These are phyloP conservation scores for Trachelus iudaicus DNA, from an alignment of 2,888 invertebrate species.

Conservation along the genomic window DNA sequence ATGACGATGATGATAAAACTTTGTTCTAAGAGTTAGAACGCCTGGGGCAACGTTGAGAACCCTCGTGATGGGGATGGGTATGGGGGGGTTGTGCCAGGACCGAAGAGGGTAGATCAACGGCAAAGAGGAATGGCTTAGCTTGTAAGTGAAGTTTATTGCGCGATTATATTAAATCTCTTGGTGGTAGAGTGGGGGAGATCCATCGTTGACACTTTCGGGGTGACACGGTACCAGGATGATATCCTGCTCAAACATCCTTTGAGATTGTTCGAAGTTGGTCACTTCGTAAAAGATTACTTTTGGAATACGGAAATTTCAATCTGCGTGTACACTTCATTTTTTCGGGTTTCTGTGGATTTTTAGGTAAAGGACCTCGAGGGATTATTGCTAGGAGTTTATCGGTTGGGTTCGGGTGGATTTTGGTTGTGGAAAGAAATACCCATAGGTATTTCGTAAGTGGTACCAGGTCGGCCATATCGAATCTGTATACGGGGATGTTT, in stretches of 20 bases:
- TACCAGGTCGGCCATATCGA: constrained; percentile 36
- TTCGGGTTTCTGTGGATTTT: background rate
- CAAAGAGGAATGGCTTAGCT: constrained; percentile 33
- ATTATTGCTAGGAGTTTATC: background rate
- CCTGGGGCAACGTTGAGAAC: constrained; percentile 5
- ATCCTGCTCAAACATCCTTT: constrained; percentile 37
- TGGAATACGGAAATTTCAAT: constrained; percentile 5
- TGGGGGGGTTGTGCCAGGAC: background rate
- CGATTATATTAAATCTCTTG: constrained; percentile 59
- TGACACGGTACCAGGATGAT: background rate
- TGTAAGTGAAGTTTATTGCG: constrained; percentile 61
- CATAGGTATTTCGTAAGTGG: constrained; percentile 10
- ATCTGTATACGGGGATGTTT: constrained; percentile 42
- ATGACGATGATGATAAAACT: constrained; percentile 1
- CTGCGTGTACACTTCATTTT: background rate
- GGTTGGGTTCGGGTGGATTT: background rate
- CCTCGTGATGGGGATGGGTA: background rate
- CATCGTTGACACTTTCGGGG: background rate
- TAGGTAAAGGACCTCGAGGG: background rate
- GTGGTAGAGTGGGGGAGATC: constrained; percentile 9
- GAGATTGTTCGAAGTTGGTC: background rate
- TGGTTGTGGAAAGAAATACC: background rate
- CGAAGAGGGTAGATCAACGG: background rate
- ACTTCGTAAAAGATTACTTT: background rate
- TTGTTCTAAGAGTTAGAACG: constrained; percentile 9